Base-by-base conservation (phyloP, 2,113 vertebrate species). In the Laterallus jamaicensis region DNA sequence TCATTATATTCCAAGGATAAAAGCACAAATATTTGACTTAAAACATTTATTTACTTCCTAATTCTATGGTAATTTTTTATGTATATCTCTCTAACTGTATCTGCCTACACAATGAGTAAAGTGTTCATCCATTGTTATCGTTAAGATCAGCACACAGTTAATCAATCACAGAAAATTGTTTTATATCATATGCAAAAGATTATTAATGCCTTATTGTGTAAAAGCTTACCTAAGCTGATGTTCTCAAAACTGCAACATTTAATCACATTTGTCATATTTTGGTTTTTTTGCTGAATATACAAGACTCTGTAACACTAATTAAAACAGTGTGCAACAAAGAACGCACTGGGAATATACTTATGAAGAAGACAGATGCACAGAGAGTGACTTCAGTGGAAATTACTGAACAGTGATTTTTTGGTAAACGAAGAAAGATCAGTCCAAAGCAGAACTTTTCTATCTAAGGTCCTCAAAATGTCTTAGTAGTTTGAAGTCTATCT, bases 211-310 rank as follows among this genome's bases (percentile, higher is more conserved):
- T 95, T 95, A 87, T 96, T 98, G 95, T 97, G 88, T 97, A 97
- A 98, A 97, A 98, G 97, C 98, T 98, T 98, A 98, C 98, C 98
- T 98, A 98, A 98, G 98, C 98, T 98, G 98, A 98, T 98, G 97
- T 96, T 98, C 98, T 98, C 97, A 97, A 97, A 98, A 98, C 97
- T 97, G 98, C 98, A 98, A 98, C 98, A 98, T 98, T 99, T 98
- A 98, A 99, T 98, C 98, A 98, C 98, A 98, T 98, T 98, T 98
- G 98, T 98, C 98, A 98, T 98, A 98, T 98, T 98, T 97, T 80
- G 95, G 26, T 2, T 1, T 0, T 93, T 98, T 98, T 98, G 98
- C 98, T 99, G 98, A 98, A 98, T 98, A 97, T 97, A 98, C 98
- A 99, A 98, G 98, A 98, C 98, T 96, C 96, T 97, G 97, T 95